Evolutionary conservation across 2,113 vertebrate species (phyloP), one percentile per base, ranked within the genome.

Genomic region (Oplegnathus fasciatus): DNA sequence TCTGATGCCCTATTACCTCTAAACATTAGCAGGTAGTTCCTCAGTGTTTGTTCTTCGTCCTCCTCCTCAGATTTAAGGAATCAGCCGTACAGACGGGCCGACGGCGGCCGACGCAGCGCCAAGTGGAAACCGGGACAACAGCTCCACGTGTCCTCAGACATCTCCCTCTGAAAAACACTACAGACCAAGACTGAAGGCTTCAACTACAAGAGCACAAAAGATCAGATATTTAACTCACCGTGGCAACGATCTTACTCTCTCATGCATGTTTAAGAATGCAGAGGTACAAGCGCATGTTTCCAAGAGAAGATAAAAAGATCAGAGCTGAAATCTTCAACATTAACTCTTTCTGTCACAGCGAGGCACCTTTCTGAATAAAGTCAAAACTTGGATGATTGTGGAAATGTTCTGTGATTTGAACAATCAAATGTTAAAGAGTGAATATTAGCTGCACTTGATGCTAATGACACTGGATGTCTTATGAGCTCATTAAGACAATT

Each of bases 31-130:
- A 1, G 22, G 9, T 18, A 0, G 18, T 42, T 17, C 7, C 40
- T 70, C 24, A 9, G n/a, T 73, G 57, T 75, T 5, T 76, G 83
- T 24, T 10, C 1, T 9, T 34, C 8, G 8, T 60, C 44, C 6
- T 65, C 26, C 30, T 17, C 55, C 3, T 68, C 89, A 99, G 98
- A 97, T 88, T 92, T 99, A 50, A 96, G 97, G 88, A 98, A 96
- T 86, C 98, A 99, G 91, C 98, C 98, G 0, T 99, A 98, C 93
- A 95, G 97, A 61, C 96, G 98, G 0, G 68, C 94, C 0, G 97
- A 99, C 58, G 96, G 92, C 44, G 88, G 91, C 26, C 96, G 97
- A 7, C 94, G 95, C 88, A 98, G 98, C 32, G 94, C 91, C 89
- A 97, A 96, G 89, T 96, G 97, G 86, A 96, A 96, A 67, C 86